These are phyloP conservation scores for Dysdera silvatica DNA, from an alignment of 1,140 invertebrate species.

Conservation along the genomic window DNA sequence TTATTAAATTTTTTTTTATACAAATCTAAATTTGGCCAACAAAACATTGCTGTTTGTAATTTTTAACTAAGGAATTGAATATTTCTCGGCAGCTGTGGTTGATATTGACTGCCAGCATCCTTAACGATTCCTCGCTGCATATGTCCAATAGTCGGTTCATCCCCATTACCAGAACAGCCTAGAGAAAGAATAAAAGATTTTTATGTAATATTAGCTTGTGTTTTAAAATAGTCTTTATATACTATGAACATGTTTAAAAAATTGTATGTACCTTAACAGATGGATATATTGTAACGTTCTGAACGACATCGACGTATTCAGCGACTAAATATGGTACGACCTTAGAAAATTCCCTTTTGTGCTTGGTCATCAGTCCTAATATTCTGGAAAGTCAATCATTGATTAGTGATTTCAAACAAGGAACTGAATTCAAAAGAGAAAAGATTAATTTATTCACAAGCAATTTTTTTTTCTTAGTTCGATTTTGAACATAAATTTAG, in stretches of 20 bases:
- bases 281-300: constrained; percentile 13
- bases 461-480: too few species aligned
- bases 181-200: not conserved
- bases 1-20: not conserved
- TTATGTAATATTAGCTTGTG: not conserved
- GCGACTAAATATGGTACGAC: constrained; percentile 17
- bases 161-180: constrained; percentile 9
- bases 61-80: constrained; percentile 7
- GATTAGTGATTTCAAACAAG: too few species aligned
- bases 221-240: not conserved
- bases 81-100: constrained; percentile 17
- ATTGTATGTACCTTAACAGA: constrained; percentile 12
- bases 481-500: too few species aligned
- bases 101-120: constrained; percentile 6
- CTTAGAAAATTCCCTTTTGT: constrained; percentile 11
- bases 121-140: constrained; percentile 4
- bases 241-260: not conserved
- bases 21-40: not conserved
- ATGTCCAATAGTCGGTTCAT: constrained; percentile 9
- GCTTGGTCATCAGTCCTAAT: not conserved
- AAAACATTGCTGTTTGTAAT: not conserved
- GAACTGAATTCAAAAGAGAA: too few species aligned
- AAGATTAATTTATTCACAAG: too few species aligned
- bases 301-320: constrained; percentile 16
- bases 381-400: constrained; percentile 1